Conservation (phyloP, 2,113 vertebrate species). For the Nerophis lumbriciformis region DNA sequence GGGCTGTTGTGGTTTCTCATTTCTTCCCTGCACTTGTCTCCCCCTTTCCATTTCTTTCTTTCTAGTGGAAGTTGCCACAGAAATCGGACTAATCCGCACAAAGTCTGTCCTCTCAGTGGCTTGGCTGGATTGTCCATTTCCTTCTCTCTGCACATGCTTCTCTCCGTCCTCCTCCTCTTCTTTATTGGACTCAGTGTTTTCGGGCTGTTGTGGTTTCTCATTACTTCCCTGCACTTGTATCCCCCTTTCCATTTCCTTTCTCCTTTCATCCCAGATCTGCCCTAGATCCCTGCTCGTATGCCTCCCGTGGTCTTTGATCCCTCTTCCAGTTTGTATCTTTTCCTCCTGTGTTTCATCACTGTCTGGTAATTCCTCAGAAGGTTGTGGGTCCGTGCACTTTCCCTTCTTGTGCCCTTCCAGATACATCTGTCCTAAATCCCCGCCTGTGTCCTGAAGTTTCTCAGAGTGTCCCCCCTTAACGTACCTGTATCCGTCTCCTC, state of each 20-base stretch:
- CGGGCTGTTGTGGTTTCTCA: slow-evolving; percentile 41
- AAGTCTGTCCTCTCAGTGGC: slow-evolving; percentile 43
- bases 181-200: slow-evolving; percentile 31
- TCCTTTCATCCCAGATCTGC: slow-evolving; percentile 27
- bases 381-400: slow-evolving; percentile 14
- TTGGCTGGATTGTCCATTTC: slow-evolving; percentile 23
- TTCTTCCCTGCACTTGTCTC: too few species aligned
- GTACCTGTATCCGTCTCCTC: slow-evolving; percentile 28
- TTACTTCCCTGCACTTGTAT: slow-evolving; percentile 39
- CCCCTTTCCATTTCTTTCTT: too few species aligned
- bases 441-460: slow-evolving; percentile 7
- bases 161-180: slow-evolving; percentile 23
- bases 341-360: slow-evolving; percentile 26
- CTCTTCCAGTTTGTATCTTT: slow-evolving; percentile 37
- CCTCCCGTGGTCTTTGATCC: slow-evolving; percentile 21
- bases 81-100: slow-evolving; percentile 35
- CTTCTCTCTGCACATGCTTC: slow-evolving; percentile 12
- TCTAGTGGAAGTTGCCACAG: slow-evolving; percentile 8
- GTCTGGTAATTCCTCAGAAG: slow-evolving; percentile 8
- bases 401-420: slow-evolving; percentile 46
- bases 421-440: slow-evolving; percentile 49
- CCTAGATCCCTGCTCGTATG: slow-evolving; percentile 36
- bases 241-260: slow-evolving; percentile 37
- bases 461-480: slow-evolving; percentile 37
- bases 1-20: too few species aligned